Base-by-base conservation (phyloP, 2,113 vertebrate genomes). In the Rhineura floridana region DNA sequence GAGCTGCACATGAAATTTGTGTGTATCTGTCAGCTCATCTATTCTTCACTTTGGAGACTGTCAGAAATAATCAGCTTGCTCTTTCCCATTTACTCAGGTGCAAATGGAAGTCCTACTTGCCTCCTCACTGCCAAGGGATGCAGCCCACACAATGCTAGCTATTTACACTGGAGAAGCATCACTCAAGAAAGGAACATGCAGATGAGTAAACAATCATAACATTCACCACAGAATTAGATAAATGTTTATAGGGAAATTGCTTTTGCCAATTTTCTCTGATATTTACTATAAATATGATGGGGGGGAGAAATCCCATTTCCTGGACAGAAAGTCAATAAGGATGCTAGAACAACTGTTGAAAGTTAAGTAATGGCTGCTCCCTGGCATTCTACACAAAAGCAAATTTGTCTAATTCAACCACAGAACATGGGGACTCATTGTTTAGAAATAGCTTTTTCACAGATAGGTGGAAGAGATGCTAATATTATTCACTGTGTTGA, bases 11-110 rank as follows among this genome's bases (percentile, higher is more conserved):
- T 92, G 30, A 91, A 88, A 94, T 95, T 89, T 93, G 86, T 94
- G 11, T 76, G 42, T 86, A 84, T 84, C 86, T 92, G 93, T 95
- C 94, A 93, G 85, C 8, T 4, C 92, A 83, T 92, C 95, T 95
- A 84, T 89, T 89, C 82, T 76, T 94, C 21, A 0, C 89, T 94
- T 94, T 90, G 90, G n/a, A 46, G 10, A 69, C 91, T 96, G 96
- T 92, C 96, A 94, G 86, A 94, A 95, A 94, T 92, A 95, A 95
- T 96, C 94, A 95, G 75, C 87, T 91, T 84, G 50, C 77, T 77
- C 55, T 87, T 90, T 94, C 87, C 91, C 86, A 63, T 89, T 94
- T 89, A 90, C 85, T 91, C 94, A 95, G 91, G 95, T 95, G 91
- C 85, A 92, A 94, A 95, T 13, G 69, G 82, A 88, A 90, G 90